Evolutionary conservation across 2,888 invertebrate species (phyloP).

Genomic region (Scaptomyza tumidula): DNA sequence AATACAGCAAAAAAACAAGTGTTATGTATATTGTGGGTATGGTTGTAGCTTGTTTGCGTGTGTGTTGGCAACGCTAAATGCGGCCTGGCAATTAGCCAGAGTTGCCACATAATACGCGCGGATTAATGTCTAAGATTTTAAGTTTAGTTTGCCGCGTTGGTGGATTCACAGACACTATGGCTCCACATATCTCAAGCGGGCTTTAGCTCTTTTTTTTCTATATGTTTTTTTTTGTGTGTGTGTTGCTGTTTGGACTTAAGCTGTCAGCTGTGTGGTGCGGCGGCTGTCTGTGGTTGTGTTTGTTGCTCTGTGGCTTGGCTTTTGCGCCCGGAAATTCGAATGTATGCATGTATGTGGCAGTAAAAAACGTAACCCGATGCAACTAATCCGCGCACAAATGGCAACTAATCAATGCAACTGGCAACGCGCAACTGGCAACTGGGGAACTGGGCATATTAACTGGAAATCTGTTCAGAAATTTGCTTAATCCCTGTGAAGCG

Average conservation of each 20-base stretch:
- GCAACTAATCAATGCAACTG: constrained; percentile 51
- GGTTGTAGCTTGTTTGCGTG: not conserved
- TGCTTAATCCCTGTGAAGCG: constrained; percentile 75
- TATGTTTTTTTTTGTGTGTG: not conserved
- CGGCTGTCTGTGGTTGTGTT: constrained; percentile 26
- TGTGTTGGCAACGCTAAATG: constrained; percentile 69
- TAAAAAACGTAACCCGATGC: constrained; percentile 52
- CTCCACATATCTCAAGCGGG: constrained; percentile 42
- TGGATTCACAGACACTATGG: constrained; percentile 20
- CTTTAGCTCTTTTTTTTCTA: constrained; percentile 29
- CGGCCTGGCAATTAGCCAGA: constrained; percentile 81
- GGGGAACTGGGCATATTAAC: constrained; percentile 27
- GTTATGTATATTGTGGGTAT: constrained; percentile 13
- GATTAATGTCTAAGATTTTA: constrained; percentile 83
- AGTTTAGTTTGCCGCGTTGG: constrained; percentile 59
- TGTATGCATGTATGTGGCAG: constrained; percentile 20
- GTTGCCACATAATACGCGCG: constrained; percentile 83
- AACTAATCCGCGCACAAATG: constrained; percentile 48
- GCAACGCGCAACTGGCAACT: not conserved
- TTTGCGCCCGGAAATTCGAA: constrained; percentile 46
- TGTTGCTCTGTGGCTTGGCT: constrained; percentile 59
- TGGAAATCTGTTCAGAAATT: constrained; percentile 77
- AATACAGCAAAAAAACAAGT: constrained; percentile 38
- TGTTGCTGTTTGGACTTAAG: constrained; percentile 65
- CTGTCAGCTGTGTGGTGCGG: constrained; percentile 58